Conservation (phyloP, 2,797 vertebrate species). For the Helarctos malayanus region DNA sequence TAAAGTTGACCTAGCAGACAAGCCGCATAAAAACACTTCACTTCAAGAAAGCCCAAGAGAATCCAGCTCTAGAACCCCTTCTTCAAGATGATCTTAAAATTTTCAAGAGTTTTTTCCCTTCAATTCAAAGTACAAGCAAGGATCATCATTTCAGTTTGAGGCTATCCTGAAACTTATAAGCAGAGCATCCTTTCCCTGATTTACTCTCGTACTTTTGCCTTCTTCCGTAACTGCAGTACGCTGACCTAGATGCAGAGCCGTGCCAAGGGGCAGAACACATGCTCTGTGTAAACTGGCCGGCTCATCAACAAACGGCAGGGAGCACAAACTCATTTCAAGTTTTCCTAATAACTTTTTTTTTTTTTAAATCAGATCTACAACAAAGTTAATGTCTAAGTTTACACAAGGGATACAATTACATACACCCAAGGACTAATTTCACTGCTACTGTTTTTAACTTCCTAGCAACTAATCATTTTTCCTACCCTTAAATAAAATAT, state of each 20-base stretch:
- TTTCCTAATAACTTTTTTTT: background rate
- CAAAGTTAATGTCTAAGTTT: conserved; percentile 23
- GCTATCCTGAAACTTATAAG: background rate
- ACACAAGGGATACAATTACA: conserved; percentile 13
- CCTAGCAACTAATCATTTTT: conserved; percentile 16
- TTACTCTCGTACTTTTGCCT: background rate
- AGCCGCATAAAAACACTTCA: background rate
- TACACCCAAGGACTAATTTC: background rate
- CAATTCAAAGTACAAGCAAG: conserved; percentile 16
- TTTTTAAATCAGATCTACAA: conserved; percentile 18
- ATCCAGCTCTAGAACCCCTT: background rate
- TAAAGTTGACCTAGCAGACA: conserved; percentile 38
- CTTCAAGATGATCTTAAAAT: conserved; percentile 27
- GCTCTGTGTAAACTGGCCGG: background rate
- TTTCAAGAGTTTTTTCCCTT: background rate
- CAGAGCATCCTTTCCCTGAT: background rate
- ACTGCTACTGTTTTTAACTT: conserved; percentile 50
- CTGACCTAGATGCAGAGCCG: background rate
- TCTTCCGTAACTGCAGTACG: background rate
- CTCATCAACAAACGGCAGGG: background rate
- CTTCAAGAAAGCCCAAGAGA: background rate
- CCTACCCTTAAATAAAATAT: conserved; percentile 12
- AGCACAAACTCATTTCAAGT: background rate
- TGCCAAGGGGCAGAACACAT: background rate
- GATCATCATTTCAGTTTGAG: background rate